Evolutionary conservation across 2,797 vertebrate species (phyloP).

Genomic region (Eremophila alpestris): DNA sequence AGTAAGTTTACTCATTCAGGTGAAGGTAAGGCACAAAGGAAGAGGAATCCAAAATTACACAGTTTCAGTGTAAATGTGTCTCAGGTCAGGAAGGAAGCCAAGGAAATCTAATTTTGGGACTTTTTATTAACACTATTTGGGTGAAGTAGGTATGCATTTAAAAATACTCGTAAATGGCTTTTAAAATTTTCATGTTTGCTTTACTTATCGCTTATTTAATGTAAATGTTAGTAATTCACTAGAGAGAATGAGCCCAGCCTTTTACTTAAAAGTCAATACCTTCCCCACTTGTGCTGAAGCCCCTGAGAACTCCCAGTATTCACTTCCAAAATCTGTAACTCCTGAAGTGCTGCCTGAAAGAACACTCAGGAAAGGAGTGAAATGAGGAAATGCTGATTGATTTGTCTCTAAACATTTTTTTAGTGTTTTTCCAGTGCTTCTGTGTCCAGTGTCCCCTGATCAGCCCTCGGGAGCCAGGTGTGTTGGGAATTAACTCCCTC

Average conservation of each 20-base stretch:
- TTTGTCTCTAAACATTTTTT: not conserved
- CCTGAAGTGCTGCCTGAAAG: not conserved
- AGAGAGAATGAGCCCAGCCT: not conserved
- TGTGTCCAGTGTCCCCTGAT: not conserved
- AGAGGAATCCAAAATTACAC: not conserved
- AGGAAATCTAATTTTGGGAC: not conserved
- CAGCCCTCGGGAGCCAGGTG: not conserved
- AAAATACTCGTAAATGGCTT: not conserved
- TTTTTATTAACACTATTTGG: not conserved
- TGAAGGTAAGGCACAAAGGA: not conserved
- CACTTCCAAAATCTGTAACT: not conserved
- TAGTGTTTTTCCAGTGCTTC: not conserved
- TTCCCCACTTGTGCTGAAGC: not conserved
- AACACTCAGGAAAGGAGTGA: not conserved
- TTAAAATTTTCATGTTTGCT: not conserved
- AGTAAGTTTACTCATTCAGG: not conserved
- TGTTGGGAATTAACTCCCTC: not conserved
- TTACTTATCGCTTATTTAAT: slow-evolving; percentile 30
- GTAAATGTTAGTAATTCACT: slow-evolving; percentile 45
- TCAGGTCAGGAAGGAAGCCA: not conserved
- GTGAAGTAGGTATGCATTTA: not conserved
- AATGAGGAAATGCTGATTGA: not conserved
- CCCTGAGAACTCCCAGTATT: not conserved
- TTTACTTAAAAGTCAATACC: not conserved
- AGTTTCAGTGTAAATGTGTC: not conserved